Evolutionary conservation across 2,888 invertebrate species (phyloP), one percentile per base, ranked within the genome.

Genomic region (Idaea biselata): DNA sequence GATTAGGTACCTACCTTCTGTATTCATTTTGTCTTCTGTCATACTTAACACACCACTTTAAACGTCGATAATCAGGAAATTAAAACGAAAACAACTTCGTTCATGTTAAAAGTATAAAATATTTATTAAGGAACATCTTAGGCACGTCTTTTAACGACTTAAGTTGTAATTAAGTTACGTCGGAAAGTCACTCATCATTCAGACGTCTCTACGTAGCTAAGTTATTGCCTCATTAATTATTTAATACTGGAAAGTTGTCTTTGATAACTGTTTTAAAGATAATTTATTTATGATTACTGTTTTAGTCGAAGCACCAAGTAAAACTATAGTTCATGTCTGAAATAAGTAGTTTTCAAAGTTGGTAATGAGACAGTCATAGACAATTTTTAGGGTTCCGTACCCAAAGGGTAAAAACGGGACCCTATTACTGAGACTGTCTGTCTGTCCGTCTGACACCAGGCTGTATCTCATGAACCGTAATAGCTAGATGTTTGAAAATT

Each of bases 181-280:
- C 11, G 44, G 44, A 44, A 44, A 44, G 44, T 44, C 44, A 33
- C 33, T 33, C 33, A 44, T 44, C 44, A 44, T 44, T 44, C 44
- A 55, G 65, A 67, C 57, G 63, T 55, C 62, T 56, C 63, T 68
- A 67, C 68, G 66, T 67, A 60, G 64, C 57, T 55, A 60, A 69
- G 64, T 67, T 67, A 71, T 69, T 64, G 63, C 65, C 31, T 58
- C 25, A 66, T 71, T 65, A 69, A 62, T 67, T 69, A 71, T 68
- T 68, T 62, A 71, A 44, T 55, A 44, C 44, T 44, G 6, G 44
- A 44, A 44, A 44, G 44, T 44, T 44, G 44, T 44, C 44, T 44
- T 44, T 44, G 44, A 44, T 44, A 44, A 44, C 44, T 44, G 44
- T 44, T 44, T 44, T 3, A 8, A 44, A 44, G 6, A 14, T 44